Conservation (phyloP, 2,797 vertebrate species). For the Muscicapa comitata region DNA sequence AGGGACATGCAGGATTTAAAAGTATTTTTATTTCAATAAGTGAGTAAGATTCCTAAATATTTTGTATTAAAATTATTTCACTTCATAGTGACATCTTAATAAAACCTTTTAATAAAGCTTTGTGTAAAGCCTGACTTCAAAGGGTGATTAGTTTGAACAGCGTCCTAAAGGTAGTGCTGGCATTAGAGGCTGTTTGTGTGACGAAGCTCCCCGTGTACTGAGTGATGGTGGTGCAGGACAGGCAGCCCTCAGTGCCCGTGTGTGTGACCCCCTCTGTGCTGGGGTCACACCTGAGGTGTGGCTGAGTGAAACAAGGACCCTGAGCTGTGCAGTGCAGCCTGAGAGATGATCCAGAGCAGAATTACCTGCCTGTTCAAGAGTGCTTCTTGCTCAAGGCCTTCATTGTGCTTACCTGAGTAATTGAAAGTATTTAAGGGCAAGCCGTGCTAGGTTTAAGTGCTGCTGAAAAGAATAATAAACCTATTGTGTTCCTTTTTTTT, state of each 20-base stretch:
- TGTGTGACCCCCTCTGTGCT: neutral
- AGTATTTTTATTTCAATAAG: neutral
- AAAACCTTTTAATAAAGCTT: conserved; percentile 20
- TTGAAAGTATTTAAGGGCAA: neutral
- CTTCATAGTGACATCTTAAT: neutral
- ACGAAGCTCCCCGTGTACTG: neutral
- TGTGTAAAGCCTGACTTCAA: conserved; percentile 17
- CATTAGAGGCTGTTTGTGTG: neutral
- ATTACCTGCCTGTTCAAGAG: neutral
- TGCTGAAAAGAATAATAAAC: neutral
- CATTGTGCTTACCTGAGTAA: neutral
- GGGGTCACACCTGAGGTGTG: neutral
- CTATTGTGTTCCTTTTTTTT: neutral
- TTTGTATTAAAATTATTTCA: neutral
- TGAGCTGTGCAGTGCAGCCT: neutral
- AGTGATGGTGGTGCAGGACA: neutral
- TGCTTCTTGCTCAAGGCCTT: neutral
- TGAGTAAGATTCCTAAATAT: neutral
- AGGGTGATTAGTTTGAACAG: neutral
- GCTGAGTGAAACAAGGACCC: neutral
- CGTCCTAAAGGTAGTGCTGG: neutral
- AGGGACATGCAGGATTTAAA: neutral
- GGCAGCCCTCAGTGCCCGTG: accelerated
- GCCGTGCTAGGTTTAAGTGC: neutral
- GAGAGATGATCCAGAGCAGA: neutral